A percentile compares a stretch with the other conserved stretches of the same genome.
These are phyloP conservation scores for Pempheris klunzingeri DNA, from an alignment of 2,797 vertebrate genomes.

Conservation along the genomic window DNA sequence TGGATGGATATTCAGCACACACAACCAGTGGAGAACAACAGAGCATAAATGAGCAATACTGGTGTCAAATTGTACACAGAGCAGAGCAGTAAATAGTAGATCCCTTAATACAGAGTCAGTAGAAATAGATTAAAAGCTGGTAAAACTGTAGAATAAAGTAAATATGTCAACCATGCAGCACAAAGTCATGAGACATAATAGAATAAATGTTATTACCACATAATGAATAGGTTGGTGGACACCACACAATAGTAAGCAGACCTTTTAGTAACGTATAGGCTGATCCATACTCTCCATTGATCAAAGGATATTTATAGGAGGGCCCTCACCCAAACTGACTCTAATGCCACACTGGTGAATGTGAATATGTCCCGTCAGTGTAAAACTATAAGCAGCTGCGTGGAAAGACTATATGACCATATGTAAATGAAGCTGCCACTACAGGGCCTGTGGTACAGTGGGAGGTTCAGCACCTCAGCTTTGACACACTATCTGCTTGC, in stretches of 20 bases:
- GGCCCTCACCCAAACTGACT: background rate
- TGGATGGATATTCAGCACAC: background rate
- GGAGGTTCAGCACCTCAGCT: constrained; percentile 20
- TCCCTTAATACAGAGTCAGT: no score
- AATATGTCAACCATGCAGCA: no score
- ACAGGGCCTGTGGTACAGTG: background rate
- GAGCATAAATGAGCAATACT: background rate
- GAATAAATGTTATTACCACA: no score
- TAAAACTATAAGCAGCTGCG: background rate
- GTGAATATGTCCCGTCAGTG: no score
- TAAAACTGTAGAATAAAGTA: no score
- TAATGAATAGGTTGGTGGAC: no score
- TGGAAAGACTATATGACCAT: background rate
- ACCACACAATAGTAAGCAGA: no score
- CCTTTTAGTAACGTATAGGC: no score
- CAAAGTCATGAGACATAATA: no score
- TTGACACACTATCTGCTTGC: constrained; percentile 28
- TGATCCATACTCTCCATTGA: no score
- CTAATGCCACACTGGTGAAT: background rate
- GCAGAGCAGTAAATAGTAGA: no score
- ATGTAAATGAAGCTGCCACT: background rate
- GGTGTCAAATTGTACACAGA: background rate
- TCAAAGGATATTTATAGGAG: background rate
- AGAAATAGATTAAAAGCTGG: no score
- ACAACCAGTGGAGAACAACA: background rate